A percentile compares a stretch with the other conserved stretches of the same genome.
Conservation (phyloP, 2,888 invertebrate species). For the Altica lythri region DNA sequence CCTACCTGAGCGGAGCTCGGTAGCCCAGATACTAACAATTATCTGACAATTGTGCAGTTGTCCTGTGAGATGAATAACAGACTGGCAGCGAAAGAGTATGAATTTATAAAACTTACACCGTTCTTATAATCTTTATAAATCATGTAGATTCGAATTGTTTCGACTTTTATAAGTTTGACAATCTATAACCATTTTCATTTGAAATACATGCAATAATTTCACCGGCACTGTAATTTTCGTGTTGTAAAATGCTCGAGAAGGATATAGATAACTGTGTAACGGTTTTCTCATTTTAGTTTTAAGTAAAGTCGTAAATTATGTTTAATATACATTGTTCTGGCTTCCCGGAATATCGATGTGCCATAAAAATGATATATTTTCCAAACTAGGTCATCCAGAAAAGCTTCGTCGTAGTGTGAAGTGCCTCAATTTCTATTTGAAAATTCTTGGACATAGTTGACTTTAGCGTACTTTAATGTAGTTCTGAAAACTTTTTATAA, state of each 20-base stretch:
- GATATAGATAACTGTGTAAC: constrained; percentile 19
- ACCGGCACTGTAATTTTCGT: constrained; percentile 7
- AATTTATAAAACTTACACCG: no score
- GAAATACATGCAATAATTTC: neutral
- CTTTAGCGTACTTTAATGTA: constrained; percentile 11
- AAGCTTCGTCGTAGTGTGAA: constrained; percentile 4
- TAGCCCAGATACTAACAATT: no score
- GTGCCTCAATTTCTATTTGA: constrained; percentile 17
- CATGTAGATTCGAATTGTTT: no score
- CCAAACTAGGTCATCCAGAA: constrained; percentile 15
- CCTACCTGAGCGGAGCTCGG: no score
- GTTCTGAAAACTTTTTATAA: no score
- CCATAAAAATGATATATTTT: constrained; percentile 30
- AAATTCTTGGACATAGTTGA: constrained; percentile 14
- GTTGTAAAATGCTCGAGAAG: constrained; percentile 3
- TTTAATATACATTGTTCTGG: constrained; percentile 27
- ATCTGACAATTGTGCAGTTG: no score
- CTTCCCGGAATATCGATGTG: constrained; percentile 27
- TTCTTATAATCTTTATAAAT: no score
- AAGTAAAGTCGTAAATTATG: constrained; percentile 32
- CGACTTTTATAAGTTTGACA: no score
- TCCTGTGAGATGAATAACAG: no score
- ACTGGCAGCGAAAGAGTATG: no score
- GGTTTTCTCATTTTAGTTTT: constrained; percentile 27
- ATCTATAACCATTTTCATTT: neutral